A percentile compares a stretch with the other conserved stretches of the same genome.
phyloP scores from a whole-genome alignment of 2,113 vertebrate species.

The Perca fluviatilis region DNA sequence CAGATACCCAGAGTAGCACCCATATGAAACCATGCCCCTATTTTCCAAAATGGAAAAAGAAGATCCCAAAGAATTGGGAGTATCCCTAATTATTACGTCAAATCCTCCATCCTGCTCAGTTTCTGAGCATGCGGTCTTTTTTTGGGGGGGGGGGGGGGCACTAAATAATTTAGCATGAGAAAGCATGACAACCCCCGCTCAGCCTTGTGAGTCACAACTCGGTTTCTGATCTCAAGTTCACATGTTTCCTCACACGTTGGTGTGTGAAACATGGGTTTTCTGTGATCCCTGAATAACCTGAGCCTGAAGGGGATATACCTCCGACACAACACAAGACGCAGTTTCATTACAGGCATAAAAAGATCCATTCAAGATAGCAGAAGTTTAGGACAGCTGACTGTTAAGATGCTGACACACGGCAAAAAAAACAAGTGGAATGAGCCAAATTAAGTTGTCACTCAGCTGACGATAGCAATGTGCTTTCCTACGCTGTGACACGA shows the following conservation, averaged over 20 bases:
- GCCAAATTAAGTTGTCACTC: too few relatives aligned
- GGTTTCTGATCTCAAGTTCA: background rate
- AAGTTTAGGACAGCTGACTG: background rate
- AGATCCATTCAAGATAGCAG: background rate
- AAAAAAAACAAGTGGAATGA: too few relatives aligned
- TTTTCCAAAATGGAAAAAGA: background rate
- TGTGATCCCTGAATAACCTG: background rate
- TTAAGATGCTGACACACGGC: too few relatives aligned
- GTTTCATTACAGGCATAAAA: background rate
- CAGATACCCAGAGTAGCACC: background rate
- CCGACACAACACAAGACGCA: background rate
- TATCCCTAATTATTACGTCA: too few relatives aligned
- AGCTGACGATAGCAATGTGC: too few relatives aligned
- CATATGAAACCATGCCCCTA: background rate
- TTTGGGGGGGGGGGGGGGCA: fast-evolving
- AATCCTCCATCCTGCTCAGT: too few relatives aligned
- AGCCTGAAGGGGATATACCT: background rate
- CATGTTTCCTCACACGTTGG: background rate
- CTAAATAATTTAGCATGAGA: too few relatives aligned
- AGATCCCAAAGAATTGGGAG: too few relatives aligned
- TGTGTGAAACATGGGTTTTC: background rate
- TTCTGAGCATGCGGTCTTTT: too few relatives aligned
- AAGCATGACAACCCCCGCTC: too few relatives aligned
- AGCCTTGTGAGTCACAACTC: background rate
- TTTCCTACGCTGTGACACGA: too few relatives aligned